Evolutionary conservation across 1,140 invertebrate genomes (phyloP), one percentile per base, ranked within the genome.

Genomic region (Diprion similis): DNA sequence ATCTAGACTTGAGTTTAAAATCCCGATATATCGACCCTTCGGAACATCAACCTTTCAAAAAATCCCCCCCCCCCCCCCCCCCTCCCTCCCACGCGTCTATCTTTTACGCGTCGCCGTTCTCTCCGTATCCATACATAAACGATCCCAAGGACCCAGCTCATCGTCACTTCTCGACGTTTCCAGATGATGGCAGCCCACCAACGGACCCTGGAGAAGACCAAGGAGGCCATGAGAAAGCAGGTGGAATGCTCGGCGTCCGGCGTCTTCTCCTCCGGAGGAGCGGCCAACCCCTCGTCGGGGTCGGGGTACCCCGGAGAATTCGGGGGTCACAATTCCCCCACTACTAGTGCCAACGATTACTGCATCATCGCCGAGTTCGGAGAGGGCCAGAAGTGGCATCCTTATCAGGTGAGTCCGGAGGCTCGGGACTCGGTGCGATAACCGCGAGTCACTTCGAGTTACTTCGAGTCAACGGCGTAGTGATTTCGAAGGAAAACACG

Each of bases 361-460:
- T 83, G 81, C 66, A 78, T 83, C 71, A 81, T 85, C 73, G 79
- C 65, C 13, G 86, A 87, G 72, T 82, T 86, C 69, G 70, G 80
- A 17, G 86, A 87, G 8, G 78, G 78, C 1, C 86, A 86, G 74
- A 89, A 89, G 66, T 89, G 87, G 87, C 84, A 87, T 78, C 86
- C 86, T 79, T 89, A 89, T 84, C 87, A 87, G 81, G 86, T 88
- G 77, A 78, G 46, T 37, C 37, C 68, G 17, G 11, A n/a, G 3
- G 2, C 10, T 37, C 0, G 24, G 24, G 6, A 1, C 24, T 37
- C 24, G 24, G 24, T 37, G 24, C 24, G 24, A 37, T 37, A 37
- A 37, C 24, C 24, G 24, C 24, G 6, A 37, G 24, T 37, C 2
- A 6, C 24, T 37, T 37, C 24, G 24, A 37, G 24, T 37, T 6